phyloP scores from a whole-genome alignment of 1,140 invertebrate genomes.

The Oncopeltus fasciatus region DNA sequence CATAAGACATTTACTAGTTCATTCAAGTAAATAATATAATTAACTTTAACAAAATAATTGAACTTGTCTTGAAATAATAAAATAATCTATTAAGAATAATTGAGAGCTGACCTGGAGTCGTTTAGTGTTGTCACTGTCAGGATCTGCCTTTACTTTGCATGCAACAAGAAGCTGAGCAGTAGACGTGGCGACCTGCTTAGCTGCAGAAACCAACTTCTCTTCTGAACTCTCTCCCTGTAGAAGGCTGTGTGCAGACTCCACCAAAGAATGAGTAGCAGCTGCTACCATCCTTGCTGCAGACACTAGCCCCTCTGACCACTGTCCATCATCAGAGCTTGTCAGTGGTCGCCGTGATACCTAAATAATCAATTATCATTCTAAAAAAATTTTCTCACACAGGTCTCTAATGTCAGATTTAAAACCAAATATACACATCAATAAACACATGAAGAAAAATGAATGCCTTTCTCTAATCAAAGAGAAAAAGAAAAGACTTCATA shows the following conservation, averaged over 20 bases:
- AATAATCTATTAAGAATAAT: background rate
- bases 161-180: constrained; percentile 94
- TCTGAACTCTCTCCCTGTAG: constrained; percentile 90
- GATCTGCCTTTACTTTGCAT: constrained; percentile 94
- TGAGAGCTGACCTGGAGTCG: constrained; percentile 49
- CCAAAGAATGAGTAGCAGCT: constrained; percentile 90
- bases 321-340: constrained; percentile 83
- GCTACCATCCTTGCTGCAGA: constrained; percentile 82
- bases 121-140: constrained; percentile 81
- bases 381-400: no score
- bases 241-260: constrained; percentile 91
- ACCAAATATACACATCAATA: no score
- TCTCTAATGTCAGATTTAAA: no score
- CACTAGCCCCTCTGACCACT: constrained; percentile 90
- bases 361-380: no score
- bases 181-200: constrained; percentile 92
- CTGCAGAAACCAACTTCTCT: constrained; percentile 90
- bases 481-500: no score
- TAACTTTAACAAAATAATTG: no score
- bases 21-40: background rate
- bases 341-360: constrained; percentile 62
- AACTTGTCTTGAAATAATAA: background rate
- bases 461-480: no score
- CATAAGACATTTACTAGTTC: background rate
- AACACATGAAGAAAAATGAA: no score